Evolutionary conservation across 2,888 invertebrate genomes (phyloP), one percentile per base, ranked within the genome.

Genomic region (Caenorhabditis drosophilae): DNA sequence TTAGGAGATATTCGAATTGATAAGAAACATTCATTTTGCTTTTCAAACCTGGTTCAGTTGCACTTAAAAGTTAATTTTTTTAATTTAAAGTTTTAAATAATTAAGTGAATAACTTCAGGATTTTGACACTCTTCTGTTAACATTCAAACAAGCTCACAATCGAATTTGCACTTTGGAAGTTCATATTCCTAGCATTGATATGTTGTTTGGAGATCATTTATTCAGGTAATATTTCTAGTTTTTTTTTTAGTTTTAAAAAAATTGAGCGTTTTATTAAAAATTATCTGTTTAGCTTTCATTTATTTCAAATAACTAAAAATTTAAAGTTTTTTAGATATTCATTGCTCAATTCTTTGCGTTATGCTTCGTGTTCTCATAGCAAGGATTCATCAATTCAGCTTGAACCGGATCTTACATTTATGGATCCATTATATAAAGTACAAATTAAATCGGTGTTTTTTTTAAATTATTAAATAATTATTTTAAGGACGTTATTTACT

Each of bases 101-200:
- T 48, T 12, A 36, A 18, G 11, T 26, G 20, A n/a, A 31, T 31
- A 31, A 20, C 54, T 67, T 36, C 50, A 71, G 66, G 50, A 68
- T 1, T 54, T 59, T 31, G 66, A 68, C 49, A 60, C 62, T 4
- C 35, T 72, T 4, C 46, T 72, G 1, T 36, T 72, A 6, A 50
- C 66, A 11, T 56, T 68, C 40, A 72, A 68, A 35, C 71, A 72
- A 41, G 68, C 70, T 0, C 61, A 63, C 45, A 72, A 76, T 66
- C 64, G 78, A 20, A 70, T 80, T n/a, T 80, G 80, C 54, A 64
- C 73, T n/a, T 61, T 80, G 26, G 67, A 73, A 34, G 67, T 80
- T 7, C 76, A 78, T 50, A 76, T 79, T 56, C 80, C 80, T 7
- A 56, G 60, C 6, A 16, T 61, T 27, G 57, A 63, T 23, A 72